A percentile compares a stretch with the other conserved stretches of the same genome.
phyloP scores from a whole-genome alignment of 2,888 invertebrate genomes.

The Xanthia icteritia region DNA sequence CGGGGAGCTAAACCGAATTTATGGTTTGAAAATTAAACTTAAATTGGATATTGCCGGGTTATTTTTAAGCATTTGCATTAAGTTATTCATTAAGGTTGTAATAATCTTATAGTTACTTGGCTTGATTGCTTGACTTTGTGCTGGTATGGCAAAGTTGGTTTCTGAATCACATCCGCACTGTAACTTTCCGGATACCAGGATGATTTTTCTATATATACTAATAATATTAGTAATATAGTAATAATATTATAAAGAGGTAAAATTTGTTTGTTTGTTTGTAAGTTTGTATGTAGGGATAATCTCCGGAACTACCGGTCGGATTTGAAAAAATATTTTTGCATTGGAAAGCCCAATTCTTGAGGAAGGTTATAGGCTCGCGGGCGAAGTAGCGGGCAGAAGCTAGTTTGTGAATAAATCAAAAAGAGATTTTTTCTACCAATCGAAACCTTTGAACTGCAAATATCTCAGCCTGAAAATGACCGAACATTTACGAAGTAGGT shows the following conservation, averaged over 20 bases:
- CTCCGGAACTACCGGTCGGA: too few species aligned
- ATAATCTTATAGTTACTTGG: conserved; percentile 70
- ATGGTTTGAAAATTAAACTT: conserved; percentile 89
- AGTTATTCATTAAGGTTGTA: conserved; percentile 77
- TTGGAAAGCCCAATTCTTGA: too few species aligned
- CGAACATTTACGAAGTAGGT: background rate
- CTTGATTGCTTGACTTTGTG: conserved; percentile 6
- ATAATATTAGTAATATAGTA: too few species aligned
- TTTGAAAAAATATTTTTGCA: too few species aligned
- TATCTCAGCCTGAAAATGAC: background rate
- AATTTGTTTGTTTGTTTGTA: too few species aligned
- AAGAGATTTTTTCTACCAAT: background rate
- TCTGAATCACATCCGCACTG: background rate
- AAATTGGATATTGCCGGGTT: conserved; percentile 87
- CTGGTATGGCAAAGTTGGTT: background rate
- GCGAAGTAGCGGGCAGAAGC: too few species aligned
- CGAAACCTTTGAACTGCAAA: background rate
- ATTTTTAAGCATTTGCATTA: conserved; percentile 86
- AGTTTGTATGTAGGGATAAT: too few species aligned
- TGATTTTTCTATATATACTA: too few species aligned
- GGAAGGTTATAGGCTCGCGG: too few species aligned
- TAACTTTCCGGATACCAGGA: too few species aligned
- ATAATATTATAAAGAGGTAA: too few species aligned
- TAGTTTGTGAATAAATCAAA: background rate
- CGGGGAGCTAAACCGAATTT: conserved; percentile 89